Percentiles rank a stretch among this genome's conserved stretches.
phyloP scores from a whole-genome alignment of 1,140 invertebrate genomes.

The fruit fly (Drosophila melanogaster) region DNA sequence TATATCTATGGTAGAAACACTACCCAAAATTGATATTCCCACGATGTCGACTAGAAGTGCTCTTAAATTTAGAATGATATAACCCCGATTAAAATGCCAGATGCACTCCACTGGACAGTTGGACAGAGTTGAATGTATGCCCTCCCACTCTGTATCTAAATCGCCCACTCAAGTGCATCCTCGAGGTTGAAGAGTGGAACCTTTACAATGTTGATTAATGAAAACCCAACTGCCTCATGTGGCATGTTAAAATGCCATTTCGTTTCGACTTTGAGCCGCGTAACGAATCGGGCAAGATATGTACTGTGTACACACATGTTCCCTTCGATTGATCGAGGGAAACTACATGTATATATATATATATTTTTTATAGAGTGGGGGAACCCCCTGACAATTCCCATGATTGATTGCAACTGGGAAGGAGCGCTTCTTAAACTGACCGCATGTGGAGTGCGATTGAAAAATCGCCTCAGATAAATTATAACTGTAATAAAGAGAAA shows the following conservation, averaged over 20 bases:
- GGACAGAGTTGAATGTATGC: not conserved
- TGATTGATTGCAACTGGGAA: conserved; percentile 66
- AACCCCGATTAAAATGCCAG: conserved; percentile 18
- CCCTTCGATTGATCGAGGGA: conserved; percentile 52
- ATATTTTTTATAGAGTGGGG: not conserved
- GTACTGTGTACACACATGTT: conserved; percentile 23
- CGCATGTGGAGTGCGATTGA: conserved; percentile 71
- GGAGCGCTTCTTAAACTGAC: conserved; percentile 47
- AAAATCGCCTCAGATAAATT: conserved; percentile 81
- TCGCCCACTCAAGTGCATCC: conserved; percentile 52
- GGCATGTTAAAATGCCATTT: conserved; percentile 61
- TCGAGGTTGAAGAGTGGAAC: conserved; percentile 31
- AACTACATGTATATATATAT: not conserved
- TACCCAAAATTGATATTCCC: conserved; percentile 7
- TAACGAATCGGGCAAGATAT: conserved; percentile 64
- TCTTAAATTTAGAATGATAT: conserved; percentile 27
- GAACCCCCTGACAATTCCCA: conserved; percentile 48
- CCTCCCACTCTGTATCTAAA: conserved; percentile 2
- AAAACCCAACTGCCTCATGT: conserved; percentile 52
- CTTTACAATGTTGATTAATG: conserved; percentile 80
- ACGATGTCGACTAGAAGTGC: conserved; percentile 6
- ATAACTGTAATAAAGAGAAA: conserved; percentile 76
- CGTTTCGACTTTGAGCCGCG: conserved; percentile 64
- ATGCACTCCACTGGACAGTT: conserved; percentile 33
- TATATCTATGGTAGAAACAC: not conserved